These are phyloP conservation scores for Gryllus bimaculatus DNA, from an alignment of 1,140 invertebrate species.

Conservation along the genomic window DNA sequence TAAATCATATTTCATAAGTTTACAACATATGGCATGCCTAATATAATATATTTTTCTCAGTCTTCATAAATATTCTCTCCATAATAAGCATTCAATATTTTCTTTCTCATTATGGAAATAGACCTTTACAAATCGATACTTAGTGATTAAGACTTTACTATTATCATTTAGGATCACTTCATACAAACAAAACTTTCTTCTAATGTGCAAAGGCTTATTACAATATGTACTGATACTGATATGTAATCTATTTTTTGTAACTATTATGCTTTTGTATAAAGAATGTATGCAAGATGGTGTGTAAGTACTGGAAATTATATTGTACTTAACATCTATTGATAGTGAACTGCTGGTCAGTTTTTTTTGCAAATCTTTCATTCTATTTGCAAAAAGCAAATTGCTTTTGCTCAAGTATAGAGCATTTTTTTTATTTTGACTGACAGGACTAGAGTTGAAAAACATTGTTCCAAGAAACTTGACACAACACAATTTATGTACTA, in stretches of 20 bases:
- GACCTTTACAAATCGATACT: no score
- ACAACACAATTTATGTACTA: background rate
- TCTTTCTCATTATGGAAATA: no score
- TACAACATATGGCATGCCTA: no score
- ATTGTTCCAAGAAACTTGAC: background rate
- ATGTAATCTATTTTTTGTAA: background rate
- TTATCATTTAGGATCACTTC: no score
- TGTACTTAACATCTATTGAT: background rate
- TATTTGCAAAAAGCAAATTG: background rate
- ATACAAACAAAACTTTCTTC: no score
- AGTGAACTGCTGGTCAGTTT: background rate
- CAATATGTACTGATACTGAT: no score
- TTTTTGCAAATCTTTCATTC: background rate
- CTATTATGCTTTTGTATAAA: background rate
- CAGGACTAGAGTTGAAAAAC: background rate
- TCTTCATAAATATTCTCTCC: no score
- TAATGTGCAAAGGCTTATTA: no score
- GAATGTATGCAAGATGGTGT: conserved; percentile 1
- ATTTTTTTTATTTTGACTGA: background rate
- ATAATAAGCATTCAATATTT: no score
- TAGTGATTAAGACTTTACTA: no score
- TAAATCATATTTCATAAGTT: no score
- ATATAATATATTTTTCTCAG: no score
- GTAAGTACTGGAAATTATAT: background rate
- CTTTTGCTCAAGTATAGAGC: background rate